Evolutionary conservation across 2,113 vertebrate species (phyloP).

Genomic region (Saguinus imperator): DNA sequence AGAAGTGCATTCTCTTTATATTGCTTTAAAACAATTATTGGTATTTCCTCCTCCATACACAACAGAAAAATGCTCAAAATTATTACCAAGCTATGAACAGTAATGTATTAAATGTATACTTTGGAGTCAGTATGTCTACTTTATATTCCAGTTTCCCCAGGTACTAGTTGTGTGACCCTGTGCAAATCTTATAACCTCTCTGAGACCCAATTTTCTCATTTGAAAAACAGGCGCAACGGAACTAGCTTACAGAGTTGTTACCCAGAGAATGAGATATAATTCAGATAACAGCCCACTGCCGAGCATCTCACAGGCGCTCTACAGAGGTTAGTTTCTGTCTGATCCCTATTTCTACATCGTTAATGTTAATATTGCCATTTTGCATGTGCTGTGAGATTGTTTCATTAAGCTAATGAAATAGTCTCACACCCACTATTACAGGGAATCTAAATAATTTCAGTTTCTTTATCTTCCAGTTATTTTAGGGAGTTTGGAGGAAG

Average conservation of each 20-base stretch:
- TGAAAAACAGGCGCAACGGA: not conserved
- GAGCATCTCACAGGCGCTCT: not conserved
- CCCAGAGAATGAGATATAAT: not conserved
- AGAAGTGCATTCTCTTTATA: not conserved
- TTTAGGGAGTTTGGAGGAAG: not conserved
- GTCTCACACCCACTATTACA: not conserved
- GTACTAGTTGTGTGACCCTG: not conserved
- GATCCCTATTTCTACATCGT: not conserved
- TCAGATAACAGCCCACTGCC: not conserved
- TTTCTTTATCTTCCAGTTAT: not conserved
- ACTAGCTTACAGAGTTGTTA: not conserved
- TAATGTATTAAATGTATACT: not conserved
- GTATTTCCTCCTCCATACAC: not conserved
- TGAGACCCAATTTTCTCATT: not conserved
- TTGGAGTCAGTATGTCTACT: not conserved
- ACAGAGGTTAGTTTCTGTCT: not conserved
- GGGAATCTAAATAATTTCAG: not conserved
- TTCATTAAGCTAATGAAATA: constrained; percentile 23
- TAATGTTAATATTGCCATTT: not conserved
- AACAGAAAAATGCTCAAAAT: not conserved
- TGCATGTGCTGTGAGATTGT: not conserved
- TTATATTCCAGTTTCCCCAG: not conserved
- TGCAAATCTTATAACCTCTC: not conserved
- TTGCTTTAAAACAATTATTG: not conserved
- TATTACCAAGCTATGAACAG: not conserved